These are phyloP conservation scores for Crepidodera aurea DNA, from an alignment of 2,888 invertebrate species.

Conservation along the genomic window DNA sequence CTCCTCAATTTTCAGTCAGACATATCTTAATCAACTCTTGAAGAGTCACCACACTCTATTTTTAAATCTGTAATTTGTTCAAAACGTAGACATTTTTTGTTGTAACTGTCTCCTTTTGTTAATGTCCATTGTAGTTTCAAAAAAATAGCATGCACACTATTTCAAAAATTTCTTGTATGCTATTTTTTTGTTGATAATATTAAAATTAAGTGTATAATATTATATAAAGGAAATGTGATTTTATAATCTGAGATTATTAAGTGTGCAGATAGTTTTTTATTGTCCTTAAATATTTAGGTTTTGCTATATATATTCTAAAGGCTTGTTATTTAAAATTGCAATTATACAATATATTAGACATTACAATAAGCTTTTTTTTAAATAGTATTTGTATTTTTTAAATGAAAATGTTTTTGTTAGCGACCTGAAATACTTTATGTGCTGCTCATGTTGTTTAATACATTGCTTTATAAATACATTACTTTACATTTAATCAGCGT, in stretches of 20 bases:
- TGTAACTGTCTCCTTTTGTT: no score
- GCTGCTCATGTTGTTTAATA: conserved; percentile 43
- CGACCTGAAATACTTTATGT: conserved; percentile 39
- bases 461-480: conserved; percentile 43
- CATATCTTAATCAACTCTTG: no score
- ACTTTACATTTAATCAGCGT: conserved; percentile 15
- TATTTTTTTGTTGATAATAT: conserved; percentile 36
- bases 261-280: conserved; percentile 48
- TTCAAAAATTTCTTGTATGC: conserved; percentile 24
- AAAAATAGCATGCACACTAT: conserved; percentile 32
- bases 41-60: no score
- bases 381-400: conserved; percentile 33
- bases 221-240: conserved; percentile 49
- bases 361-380: conserved; percentile 22
- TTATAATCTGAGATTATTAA: conserved; percentile 53
- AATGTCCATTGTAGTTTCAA: conserved; percentile 15
- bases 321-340: conserved; percentile 44
- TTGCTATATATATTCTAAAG: conserved; percentile 41
- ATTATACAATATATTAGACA: conserved; percentile 29
- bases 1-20: no score
- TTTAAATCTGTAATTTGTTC: no score
- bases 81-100: no score
- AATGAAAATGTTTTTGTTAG: conserved; percentile 37
- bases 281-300: conserved; percentile 45
- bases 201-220: conserved; percentile 39